Percentiles rank a stretch among this genome's conserved stretches.
These are phyloP conservation scores for Leptopilina syphax DNA, from an alignment of 2,888 invertebrate genomes.

Conservation along the genomic window DNA sequence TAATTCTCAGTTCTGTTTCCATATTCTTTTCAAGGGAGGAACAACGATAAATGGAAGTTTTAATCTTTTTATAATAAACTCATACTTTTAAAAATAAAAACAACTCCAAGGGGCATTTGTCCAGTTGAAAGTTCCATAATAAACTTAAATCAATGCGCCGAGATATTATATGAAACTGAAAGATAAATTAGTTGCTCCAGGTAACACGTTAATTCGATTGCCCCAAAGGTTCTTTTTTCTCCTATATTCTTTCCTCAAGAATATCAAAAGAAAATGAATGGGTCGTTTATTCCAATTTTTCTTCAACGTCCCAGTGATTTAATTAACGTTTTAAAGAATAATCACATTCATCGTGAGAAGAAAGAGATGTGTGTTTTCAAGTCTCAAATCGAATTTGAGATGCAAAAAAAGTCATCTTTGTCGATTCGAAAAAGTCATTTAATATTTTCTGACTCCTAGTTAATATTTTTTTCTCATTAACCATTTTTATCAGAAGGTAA, in stretches of 20 bases:
- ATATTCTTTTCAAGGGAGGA: not conserved
- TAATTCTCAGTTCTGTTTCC: not conserved
- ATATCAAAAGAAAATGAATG: not conserved
- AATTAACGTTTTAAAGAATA: not conserved
- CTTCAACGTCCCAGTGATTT: not conserved
- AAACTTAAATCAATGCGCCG: conserved; percentile 3
- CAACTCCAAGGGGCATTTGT: not conserved
- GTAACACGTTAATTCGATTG: conserved; percentile 15
- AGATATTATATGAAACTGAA: not conserved
- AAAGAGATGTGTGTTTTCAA: not conserved
- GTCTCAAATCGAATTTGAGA: too few species aligned
- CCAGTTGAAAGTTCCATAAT: conserved; percentile 2
- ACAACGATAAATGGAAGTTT: not conserved
- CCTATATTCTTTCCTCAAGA: conserved; percentile 1
- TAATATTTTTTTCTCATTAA: too few species aligned
- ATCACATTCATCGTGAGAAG: conserved; percentile 1
- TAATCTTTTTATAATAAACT: conserved; percentile 28
- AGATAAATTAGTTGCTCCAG: conserved; percentile 26
- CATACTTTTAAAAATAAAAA: not conserved
- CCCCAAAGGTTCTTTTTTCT: not conserved
- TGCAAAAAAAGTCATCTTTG: too few species aligned
- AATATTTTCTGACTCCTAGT: too few species aligned
- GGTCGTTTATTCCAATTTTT: not conserved
- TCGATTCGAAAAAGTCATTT: too few species aligned
- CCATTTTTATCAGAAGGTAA: too few species aligned